These are phyloP conservation scores for Prorops nasuta DNA, from an alignment of 1,140 invertebrate species.

Conservation along the genomic window DNA sequence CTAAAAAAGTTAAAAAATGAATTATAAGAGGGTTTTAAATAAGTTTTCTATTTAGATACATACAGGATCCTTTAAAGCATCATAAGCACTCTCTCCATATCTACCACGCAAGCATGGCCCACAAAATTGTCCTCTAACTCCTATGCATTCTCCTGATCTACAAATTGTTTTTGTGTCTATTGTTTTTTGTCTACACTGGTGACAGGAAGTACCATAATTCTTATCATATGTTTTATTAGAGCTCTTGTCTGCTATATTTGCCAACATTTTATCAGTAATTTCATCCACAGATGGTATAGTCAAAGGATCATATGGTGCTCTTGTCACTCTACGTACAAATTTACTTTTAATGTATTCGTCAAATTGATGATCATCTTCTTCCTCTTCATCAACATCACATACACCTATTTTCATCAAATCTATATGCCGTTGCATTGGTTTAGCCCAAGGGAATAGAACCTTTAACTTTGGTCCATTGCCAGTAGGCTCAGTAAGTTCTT, in stretches of 20 bases:
- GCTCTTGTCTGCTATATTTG: slow-evolving; percentile 36
- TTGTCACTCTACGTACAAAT: slow-evolving; percentile 7
- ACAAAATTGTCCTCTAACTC: slow-evolving; percentile 55
- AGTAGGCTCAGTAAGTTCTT: slow-evolving; percentile 22
- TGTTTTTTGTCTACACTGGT: slow-evolving; percentile 57
- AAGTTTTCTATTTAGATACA: background rate
- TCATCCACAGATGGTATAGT: slow-evolving; percentile 36
- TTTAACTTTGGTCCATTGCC: slow-evolving; percentile 17
- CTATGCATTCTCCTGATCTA: slow-evolving; percentile 47
- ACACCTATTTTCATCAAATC: slow-evolving; percentile 31
- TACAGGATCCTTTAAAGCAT: slow-evolving; percentile 50
- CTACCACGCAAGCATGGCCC: slow-evolving; percentile 52
- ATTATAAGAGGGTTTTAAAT: background rate
- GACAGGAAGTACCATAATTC: slow-evolving; percentile 44
- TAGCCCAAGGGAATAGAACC: slow-evolving; percentile 39
- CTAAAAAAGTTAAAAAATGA: slow-evolving; percentile 21
- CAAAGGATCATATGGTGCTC: slow-evolving; percentile 20
- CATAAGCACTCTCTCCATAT: slow-evolving; percentile 52
- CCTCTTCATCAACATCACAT: slow-evolving; percentile 28
- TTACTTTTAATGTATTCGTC: slow-evolving; percentile 6
- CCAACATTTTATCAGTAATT: slow-evolving; percentile 43
- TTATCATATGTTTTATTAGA: slow-evolving; percentile 38
- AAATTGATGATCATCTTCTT: slow-evolving; percentile 11
- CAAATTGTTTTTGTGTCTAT: slow-evolving; percentile 55
- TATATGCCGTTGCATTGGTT: slow-evolving; percentile 28